Percentiles rank a stretch among this genome's conserved stretches.
Conservation (phyloP, 2,797 vertebrate species). For the Artibeus jamaicensis region DNA sequence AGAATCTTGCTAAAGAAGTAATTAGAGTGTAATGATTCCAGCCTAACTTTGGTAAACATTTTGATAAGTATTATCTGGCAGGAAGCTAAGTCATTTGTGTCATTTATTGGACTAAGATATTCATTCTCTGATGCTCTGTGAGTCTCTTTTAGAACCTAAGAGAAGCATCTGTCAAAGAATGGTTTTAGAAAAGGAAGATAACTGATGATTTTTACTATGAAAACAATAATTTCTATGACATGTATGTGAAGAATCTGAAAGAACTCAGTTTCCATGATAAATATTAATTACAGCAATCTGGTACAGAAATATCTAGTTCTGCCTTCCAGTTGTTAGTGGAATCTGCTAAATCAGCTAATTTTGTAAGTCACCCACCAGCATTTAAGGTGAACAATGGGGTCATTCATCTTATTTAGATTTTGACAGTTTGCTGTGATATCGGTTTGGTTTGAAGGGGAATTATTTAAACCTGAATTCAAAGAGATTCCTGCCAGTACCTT, state of each 20-base stretch:
- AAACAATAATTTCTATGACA: background rate
- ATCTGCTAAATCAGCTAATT: background rate
- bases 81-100: background rate
- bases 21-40: background rate
- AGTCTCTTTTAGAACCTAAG: background rate
- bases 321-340: background rate
- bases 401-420: background rate
- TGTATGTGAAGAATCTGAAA: background rate
- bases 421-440: background rate
- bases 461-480: slow-evolving; percentile 14
- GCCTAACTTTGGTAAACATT: background rate
- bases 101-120: background rate
- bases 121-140: background rate
- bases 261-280: background rate
- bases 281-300: background rate
- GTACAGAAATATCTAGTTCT: background rate
- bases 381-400: background rate
- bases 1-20: background rate
- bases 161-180: background rate
- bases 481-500: background rate
- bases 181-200: slow-evolving; percentile 12
- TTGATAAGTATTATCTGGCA: background rate
- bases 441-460: background rate
- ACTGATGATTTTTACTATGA: background rate
- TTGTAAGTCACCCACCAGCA: background rate